Conservation (phyloP, 1,140 invertebrate genomes). For the Drosophila neocordata region DNA sequence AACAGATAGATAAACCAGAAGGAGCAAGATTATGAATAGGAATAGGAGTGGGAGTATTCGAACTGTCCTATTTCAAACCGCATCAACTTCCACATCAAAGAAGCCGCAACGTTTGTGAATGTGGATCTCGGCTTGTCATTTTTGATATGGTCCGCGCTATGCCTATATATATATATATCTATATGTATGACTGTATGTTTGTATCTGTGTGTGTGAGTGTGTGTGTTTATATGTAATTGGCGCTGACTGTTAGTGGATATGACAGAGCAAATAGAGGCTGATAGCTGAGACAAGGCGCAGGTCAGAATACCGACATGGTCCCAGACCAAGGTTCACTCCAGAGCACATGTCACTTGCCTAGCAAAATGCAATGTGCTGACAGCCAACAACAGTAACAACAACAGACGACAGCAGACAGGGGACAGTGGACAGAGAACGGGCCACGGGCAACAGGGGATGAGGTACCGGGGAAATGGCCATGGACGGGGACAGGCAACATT, state of each 20-base stretch:
- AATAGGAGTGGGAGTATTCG: neutral
- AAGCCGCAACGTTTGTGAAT: slow-evolving; percentile 43
- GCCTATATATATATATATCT: neutral
- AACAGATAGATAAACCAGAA: neutral
- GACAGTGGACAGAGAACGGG: neutral
- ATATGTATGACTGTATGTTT: neutral
- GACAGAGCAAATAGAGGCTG: slow-evolving; percentile 71
- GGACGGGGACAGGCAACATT: neutral
- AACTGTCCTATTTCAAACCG: slow-evolving; percentile 23
- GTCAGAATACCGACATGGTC: slow-evolving; percentile 26
- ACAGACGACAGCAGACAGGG: slow-evolving; percentile 35
- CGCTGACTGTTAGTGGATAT: slow-evolving; percentile 65
- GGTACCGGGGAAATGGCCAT: neutral
- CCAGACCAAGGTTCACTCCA: slow-evolving; percentile 34
- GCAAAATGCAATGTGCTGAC: slow-evolving; percentile 68
- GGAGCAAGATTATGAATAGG: neutral
- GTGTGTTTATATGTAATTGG: slow-evolving; percentile 51
- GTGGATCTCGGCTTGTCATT: slow-evolving; percentile 40
- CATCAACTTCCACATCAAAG: slow-evolving; percentile 51
- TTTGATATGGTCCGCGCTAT: slow-evolving; percentile 15
- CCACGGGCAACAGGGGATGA: neutral
- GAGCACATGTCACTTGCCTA: slow-evolving; percentile 59
- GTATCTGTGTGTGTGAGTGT: slow-evolving; percentile 20
- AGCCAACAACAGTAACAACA: slow-evolving; percentile 52
- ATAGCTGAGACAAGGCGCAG: slow-evolving; percentile 60